Conservation (phyloP, 2,113 vertebrate genomes). For the Oxyura jamaicensis region DNA sequence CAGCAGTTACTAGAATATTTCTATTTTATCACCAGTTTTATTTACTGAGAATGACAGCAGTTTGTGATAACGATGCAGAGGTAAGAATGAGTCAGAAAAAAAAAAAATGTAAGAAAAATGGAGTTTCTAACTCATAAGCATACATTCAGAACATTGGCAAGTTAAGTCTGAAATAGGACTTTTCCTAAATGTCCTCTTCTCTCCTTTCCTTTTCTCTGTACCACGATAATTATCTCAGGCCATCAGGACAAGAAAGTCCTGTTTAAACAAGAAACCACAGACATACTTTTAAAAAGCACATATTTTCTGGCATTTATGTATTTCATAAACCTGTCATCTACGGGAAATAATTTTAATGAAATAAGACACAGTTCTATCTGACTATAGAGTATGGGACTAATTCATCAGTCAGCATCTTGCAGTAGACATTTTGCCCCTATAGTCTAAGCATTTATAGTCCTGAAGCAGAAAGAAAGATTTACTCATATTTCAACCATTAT, state of each 20-base stretch:
- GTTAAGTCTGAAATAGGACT: background rate
- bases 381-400: background rate
- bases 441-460: background rate
- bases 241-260: background rate
- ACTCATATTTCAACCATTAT: background rate
- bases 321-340: background rate
- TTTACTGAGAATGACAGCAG: background rate
- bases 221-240: background rate
- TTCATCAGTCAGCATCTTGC: background rate
- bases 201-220: background rate
- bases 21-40: slow-evolving; percentile 21
- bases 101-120: background rate
- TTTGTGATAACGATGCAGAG: background rate
- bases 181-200: background rate
- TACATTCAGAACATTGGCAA: background rate
- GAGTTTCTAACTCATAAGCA: background rate
- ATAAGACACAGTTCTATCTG: background rate
- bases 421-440: background rate
- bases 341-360: background rate
- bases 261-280: background rate
- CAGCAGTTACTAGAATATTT: background rate
- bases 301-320: background rate
- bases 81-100: background rate
- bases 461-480: background rate
- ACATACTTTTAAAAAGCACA: background rate